These are phyloP conservation scores for Garra rufa DNA, from an alignment of 2,113 vertebrate genomes.

Conservation along the genomic window DNA sequence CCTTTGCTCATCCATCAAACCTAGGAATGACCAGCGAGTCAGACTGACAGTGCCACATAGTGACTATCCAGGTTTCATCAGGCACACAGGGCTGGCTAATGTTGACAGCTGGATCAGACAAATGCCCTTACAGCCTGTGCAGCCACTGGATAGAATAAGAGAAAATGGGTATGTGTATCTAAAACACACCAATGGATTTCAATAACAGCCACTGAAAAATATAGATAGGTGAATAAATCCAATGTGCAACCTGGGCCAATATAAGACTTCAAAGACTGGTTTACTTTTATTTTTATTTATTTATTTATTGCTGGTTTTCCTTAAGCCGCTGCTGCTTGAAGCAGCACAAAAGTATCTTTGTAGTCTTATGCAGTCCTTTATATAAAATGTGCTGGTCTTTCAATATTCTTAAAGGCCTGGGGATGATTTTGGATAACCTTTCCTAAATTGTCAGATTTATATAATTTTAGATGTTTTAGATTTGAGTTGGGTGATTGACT, in stretches of 20 bases:
- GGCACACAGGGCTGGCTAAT: not conserved
- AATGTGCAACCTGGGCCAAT: too few relatives aligned
- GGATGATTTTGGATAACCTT: too few relatives aligned
- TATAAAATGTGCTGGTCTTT: too few relatives aligned
- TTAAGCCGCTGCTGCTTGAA: not conserved
- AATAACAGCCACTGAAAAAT: not conserved
- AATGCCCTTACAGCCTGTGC: not conserved
- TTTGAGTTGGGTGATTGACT: not conserved
- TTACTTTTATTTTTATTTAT: not conserved
- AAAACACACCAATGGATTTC: not conserved
- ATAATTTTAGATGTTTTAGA: not conserved
- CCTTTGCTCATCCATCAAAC: conserved; percentile 3
- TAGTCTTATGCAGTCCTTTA: not conserved
- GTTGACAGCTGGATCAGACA: conserved; percentile 20
- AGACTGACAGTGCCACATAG: conserved; percentile 5
- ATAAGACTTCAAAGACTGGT: too few relatives aligned
- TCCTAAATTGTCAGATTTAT: not conserved
- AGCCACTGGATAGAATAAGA: not conserved
- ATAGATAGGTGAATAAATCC: not conserved
- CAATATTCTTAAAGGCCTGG: too few relatives aligned
- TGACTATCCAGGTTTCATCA: conserved; percentile 18
- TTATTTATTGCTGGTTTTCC: not conserved
- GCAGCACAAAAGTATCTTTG: not conserved
- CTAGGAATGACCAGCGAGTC: not conserved
- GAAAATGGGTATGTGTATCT: not conserved